Evolutionary conservation across 1,140 invertebrate species (phyloP), one percentile per base, ranked within the genome.

Genomic region (Eciton burchellii): DNA sequence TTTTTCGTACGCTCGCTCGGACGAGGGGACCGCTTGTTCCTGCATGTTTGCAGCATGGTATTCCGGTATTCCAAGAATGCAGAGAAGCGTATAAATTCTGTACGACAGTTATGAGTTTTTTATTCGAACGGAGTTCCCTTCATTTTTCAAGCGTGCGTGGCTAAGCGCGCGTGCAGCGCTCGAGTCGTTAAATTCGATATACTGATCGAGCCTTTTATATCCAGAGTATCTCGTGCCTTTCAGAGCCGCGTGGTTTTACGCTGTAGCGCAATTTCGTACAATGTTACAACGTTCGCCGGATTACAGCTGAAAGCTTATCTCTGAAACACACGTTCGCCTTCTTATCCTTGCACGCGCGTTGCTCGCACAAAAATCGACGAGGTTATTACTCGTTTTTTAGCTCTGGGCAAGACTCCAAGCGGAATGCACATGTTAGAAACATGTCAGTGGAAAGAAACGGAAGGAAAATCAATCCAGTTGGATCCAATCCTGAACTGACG

Each of bases 401-500:
- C 35, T 62, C 0, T 2, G 11, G 9, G 19, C 19, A 4, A 65
- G 65, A 54, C 29, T 70, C 9, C 59, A 26, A 3, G 11, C 16
- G 4, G n/a, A 43, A 68, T 24, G 24, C 6, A 77, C 26, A 56
- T 5, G 14, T 68, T 21, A 12, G 47, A 68, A 79, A 79, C 3
- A 54, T 26, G 14, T 19, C 24, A 1, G 11, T n/a, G 6, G 11
- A 1, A 24, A 19, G 29, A 29, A 0, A 0, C 26, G n/a, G 29
- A 19, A n/a, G n/a, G n/a, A 29, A 2, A 45, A 57, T n/a, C 12
- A 24, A 6, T n/a, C 4, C 5, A 63, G 19, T 21, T 5, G 5
- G 29, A 35, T 79, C 12, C n/a, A 43, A 79, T 70, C 56, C 54
- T 24, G 3, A 79, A 68, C 68, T 19, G 26, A 68, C 16, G 14